Conservation (phyloP, 1,140 invertebrate species). For the Geopemphigus sp. region DNA sequence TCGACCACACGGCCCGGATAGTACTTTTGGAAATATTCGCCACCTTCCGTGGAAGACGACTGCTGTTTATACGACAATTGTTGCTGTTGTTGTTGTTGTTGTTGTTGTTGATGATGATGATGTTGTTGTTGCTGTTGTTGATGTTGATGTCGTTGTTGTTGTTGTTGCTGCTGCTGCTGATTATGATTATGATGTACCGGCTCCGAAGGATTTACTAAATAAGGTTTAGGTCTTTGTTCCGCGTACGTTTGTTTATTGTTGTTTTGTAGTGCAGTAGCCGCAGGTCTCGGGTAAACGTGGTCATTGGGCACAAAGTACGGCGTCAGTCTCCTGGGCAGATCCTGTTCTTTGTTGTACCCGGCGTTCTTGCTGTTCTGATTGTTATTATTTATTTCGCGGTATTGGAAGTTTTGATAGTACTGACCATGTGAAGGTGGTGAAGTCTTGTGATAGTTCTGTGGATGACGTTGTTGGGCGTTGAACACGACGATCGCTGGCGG, state of each 20-base stretch:
- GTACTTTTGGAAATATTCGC: conserved; percentile 29
- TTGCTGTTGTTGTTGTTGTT: not conserved
- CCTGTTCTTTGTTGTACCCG: conserved; percentile 1
- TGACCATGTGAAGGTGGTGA: not conserved
- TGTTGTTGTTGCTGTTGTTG: not conserved
- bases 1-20: not conserved
- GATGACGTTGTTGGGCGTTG: conserved; percentile 30
- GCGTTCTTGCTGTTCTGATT: not conserved
- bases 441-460: conserved; percentile 18
- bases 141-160: not conserved
- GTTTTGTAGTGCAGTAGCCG: not conserved
- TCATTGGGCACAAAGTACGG: conserved; percentile 11
- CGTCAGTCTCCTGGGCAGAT: not conserved
- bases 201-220: not conserved
- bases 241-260: conserved; percentile 19
- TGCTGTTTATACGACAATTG: not conserved
- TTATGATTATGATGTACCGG: not conserved
- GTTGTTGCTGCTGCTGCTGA: not conserved
- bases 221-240: conserved; percentile 31
- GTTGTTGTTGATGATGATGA: conserved; percentile 5
- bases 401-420: conserved; percentile 16
- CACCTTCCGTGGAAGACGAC: not conserved
- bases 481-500: conserved; percentile 14
- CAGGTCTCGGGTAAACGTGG: conserved; percentile 9
- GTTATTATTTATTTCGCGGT: not conserved